Evolutionary conservation across 2,888 invertebrate species (phyloP).

Genomic region (Acrocyrtus sp.): DNA sequence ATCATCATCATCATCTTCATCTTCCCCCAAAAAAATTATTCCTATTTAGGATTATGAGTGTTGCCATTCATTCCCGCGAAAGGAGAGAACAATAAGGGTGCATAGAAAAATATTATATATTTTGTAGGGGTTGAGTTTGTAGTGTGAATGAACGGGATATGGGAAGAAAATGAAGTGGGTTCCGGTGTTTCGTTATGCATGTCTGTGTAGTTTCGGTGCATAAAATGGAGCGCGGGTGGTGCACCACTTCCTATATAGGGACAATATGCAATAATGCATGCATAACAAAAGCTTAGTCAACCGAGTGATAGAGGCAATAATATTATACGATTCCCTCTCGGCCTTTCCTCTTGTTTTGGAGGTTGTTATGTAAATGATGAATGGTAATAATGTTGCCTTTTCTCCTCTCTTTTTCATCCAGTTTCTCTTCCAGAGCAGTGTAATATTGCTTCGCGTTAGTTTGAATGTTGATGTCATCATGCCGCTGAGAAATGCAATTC

Average conservation of each 20-base stretch:
- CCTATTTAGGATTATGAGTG: slow-evolving; percentile 26
- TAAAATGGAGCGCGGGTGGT: too few relatives aligned
- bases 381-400: slow-evolving; percentile 29
- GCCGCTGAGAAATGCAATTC: too few relatives aligned
- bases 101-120: too few relatives aligned
- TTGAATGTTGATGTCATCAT: too few relatives aligned
- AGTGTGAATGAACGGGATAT: not conserved
- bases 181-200: slow-evolving; percentile 21
- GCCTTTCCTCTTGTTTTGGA: slow-evolving; percentile 21
- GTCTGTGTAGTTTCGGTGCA: too few relatives aligned
- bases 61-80: not conserved
- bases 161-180: slow-evolving; percentile 24
- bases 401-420: not conserved
- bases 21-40: slow-evolving; percentile 1
- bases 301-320: slow-evolving; percentile 48
- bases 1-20: slow-evolving; percentile 31
- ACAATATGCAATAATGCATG: slow-evolving; percentile 10
- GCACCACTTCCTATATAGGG: too few relatives aligned
- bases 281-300: slow-evolving; percentile 37
- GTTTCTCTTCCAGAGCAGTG: not conserved
- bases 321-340: slow-evolving; percentile 45
- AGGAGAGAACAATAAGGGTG: not conserved
- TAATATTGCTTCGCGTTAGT: too few relatives aligned
- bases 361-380: slow-evolving; percentile 44
- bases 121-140: too few relatives aligned